Conservation (phyloP, 2,888 invertebrate species). For the Sturmia bella region DNA sequence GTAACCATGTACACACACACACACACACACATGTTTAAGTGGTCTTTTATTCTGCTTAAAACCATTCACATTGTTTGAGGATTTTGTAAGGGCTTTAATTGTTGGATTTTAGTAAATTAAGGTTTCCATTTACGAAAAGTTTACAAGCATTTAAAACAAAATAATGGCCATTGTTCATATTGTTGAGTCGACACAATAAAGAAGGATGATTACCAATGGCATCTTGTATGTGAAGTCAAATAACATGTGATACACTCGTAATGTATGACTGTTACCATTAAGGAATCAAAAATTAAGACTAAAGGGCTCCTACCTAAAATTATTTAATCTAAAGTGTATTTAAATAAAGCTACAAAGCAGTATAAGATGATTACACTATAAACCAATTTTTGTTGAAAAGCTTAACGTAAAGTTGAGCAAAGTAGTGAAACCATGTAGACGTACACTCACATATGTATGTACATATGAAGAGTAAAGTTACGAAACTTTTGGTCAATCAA, state of each 20-base stretch:
- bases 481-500: too few species aligned
- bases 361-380: conserved; percentile 4
- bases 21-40: conserved; percentile 37
- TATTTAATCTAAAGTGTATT: conserved; percentile 2
- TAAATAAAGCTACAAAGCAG: not conserved
- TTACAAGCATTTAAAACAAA: conserved; percentile 36
- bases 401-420: too few species aligned
- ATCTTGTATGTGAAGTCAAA: conserved; percentile 2
- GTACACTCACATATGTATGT: too few species aligned
- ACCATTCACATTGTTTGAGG: conserved; percentile 42
- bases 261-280: conserved; percentile 31
- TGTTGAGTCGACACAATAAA: conserved; percentile 21
- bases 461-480: too few species aligned
- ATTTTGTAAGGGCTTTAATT: conserved; percentile 60
- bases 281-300: conserved; percentile 24
- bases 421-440: too few species aligned
- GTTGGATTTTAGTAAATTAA: conserved; percentile 63
- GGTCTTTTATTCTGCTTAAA: conserved; percentile 38
- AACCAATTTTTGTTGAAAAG: too few species aligned
- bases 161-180: conserved; percentile 42
- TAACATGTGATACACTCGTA: conserved; percentile 17
- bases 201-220: conserved; percentile 13
- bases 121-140: conserved; percentile 46
- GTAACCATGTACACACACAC: conserved; percentile 32
- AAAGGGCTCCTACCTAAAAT: conserved; percentile 11